phyloP scores from a whole-genome alignment of 2,797 vertebrate genomes.

The Bovichtus variegatus region DNA sequence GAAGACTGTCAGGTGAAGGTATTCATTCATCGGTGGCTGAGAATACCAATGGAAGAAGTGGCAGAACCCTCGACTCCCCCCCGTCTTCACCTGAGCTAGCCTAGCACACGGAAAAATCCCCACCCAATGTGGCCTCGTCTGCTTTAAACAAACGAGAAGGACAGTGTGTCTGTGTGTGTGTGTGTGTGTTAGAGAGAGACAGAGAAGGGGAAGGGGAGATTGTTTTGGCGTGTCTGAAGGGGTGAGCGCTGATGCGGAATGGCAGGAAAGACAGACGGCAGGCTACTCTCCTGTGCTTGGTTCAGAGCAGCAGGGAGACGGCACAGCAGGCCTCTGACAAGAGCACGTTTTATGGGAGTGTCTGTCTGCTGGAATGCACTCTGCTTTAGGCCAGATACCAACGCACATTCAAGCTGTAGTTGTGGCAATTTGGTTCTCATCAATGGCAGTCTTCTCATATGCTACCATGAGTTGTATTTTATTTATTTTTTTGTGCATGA shows the following conservation, averaged over 20 bases:
- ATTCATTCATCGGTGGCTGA: constrained; percentile 15
- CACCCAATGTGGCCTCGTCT: constrained; percentile 6
- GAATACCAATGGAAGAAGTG: constrained; percentile 40
- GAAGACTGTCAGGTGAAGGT: constrained; percentile 53
- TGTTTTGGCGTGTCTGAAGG: constrained; percentile 59
- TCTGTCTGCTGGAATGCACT: constrained; percentile 77
- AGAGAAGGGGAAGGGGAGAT: constrained; percentile 42
- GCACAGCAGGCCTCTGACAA: constrained; percentile 70
- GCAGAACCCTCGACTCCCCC: not conserved
- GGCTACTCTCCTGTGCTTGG: constrained; percentile 49
- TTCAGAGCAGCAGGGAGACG: constrained; percentile 51
- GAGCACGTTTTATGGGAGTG: constrained; percentile 78
- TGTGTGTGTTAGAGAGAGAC: not conserved
- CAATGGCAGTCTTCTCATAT: constrained; percentile 28
- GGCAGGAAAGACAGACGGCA: constrained; percentile 65
- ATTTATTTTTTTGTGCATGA: not conserved
- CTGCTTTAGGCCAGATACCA: constrained; percentile 66
- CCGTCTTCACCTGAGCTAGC: constrained; percentile 51
- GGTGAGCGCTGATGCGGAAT: constrained; percentile 66
- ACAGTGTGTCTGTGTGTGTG: constrained; percentile 4
- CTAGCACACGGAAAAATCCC: constrained; percentile 29
- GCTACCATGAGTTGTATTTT: constrained; percentile 3
- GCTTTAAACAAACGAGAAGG: constrained; percentile 51
- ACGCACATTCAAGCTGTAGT: constrained; percentile 35
- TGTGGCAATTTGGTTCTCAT: constrained; percentile 51